A percentile compares a stretch with the other conserved stretches of the same genome.
Conservation (phyloP, 1,140 invertebrate species). For the Pseudobourletiella spinata region DNA sequence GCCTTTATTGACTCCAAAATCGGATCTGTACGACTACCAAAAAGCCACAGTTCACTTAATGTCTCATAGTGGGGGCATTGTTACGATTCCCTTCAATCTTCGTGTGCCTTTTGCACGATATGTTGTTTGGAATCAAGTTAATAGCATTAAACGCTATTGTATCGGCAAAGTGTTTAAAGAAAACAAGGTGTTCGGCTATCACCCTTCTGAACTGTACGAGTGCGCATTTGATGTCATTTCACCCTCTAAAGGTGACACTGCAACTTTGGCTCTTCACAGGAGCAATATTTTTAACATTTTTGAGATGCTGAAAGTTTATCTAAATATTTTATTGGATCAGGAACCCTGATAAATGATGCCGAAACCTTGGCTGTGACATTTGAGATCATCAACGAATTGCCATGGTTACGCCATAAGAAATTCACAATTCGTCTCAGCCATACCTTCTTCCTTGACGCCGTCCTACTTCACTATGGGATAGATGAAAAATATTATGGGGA, state of each 20-base stretch:
- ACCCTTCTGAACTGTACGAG: constrained; percentile 79
- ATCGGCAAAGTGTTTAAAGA: constrained; percentile 80
- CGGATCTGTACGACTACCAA: constrained; percentile 47
- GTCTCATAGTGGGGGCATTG: constrained; percentile 70
- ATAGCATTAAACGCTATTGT: constrained; percentile 68
- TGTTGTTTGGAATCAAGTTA: constrained; percentile 69
- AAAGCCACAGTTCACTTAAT: constrained; percentile 66
- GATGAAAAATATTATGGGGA: constrained; percentile 58
- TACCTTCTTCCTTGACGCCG: constrained; percentile 61
- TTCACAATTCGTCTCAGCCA: constrained; percentile 75
- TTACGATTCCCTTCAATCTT: constrained; percentile 68
- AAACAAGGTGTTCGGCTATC: constrained; percentile 68
- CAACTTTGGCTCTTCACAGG: no score
- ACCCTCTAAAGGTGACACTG: constrained; percentile 54
- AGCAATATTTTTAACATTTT: no score
- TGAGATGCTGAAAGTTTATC: not conserved
- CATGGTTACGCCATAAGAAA: constrained; percentile 54
- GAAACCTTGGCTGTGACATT: constrained; percentile 69
- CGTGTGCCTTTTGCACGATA: constrained; percentile 68
- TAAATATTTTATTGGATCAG: constrained; percentile 42
- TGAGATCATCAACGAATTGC: constrained; percentile 66
- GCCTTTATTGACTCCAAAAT: constrained; percentile 66
- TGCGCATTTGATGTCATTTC: constrained; percentile 90
- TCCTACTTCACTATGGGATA: constrained; percentile 72
- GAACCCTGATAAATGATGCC: constrained; percentile 67